These are phyloP conservation scores for Cryptophagus acutangulus DNA, from an alignment of 2,888 invertebrate species.

Conservation along the genomic window DNA sequence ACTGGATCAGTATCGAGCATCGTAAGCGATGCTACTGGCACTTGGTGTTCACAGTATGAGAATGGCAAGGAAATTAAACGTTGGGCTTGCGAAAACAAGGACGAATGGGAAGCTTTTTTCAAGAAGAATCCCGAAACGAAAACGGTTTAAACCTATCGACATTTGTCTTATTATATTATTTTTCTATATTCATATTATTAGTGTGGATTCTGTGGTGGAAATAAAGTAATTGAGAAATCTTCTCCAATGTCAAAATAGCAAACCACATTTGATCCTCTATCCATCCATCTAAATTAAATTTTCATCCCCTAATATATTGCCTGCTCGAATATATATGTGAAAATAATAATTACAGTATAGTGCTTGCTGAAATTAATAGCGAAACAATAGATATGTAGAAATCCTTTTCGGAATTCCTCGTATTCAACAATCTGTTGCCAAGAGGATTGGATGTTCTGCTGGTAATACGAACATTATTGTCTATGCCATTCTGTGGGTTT, in stretches of 20 bases:
- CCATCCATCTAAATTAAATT: slow-evolving; percentile 31
- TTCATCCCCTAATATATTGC: slow-evolving; percentile 17
- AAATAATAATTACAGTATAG: slow-evolving; percentile 34
- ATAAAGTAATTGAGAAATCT: too few relatives aligned
- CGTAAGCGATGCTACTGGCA: slow-evolving; percentile 22
- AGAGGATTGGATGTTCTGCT: slow-evolving; percentile 24
- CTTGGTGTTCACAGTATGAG: slow-evolving; percentile 24
- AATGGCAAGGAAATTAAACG: slow-evolving; percentile 20
- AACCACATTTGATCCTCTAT: slow-evolving; percentile 3
- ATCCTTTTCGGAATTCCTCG: slow-evolving; percentile 31
- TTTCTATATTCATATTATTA: too few relatives aligned
- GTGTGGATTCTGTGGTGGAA: too few relatives aligned
- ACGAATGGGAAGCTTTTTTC: slow-evolving; percentile 28
- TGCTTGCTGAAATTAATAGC: slow-evolving; percentile 35
- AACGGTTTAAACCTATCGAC: too few relatives aligned
- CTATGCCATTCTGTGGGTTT: slow-evolving; percentile 22
- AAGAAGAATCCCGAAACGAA: too few relatives aligned
- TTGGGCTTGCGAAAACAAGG: slow-evolving; percentile 31
- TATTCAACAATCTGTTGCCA: slow-evolving; percentile 29
- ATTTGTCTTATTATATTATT: too few relatives aligned
- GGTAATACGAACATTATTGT: slow-evolving; percentile 29
- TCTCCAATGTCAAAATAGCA: too few relatives aligned
- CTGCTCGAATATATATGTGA: slow-evolving; percentile 19
- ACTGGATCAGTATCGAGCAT: slow-evolving; percentile 21
- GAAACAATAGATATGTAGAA: slow-evolving; percentile 36